Base-by-base conservation (phyloP, 2,888 invertebrate genomes). In the Dioctria linearis region DNA sequence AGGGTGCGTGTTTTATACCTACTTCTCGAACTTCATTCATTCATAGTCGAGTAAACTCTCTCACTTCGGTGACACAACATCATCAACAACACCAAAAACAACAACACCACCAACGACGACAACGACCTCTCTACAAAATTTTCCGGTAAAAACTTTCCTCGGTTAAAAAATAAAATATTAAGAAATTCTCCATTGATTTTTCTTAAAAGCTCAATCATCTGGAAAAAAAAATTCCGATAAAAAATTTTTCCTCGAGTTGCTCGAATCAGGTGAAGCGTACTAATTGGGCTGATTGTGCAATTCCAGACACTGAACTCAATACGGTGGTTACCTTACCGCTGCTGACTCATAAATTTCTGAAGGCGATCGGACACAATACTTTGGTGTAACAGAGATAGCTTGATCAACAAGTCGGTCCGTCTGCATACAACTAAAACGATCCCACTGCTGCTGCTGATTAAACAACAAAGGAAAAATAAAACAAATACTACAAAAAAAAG, bases 231-330 rank as follows among this genome's bases (percentile, higher is more conserved):
- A 75, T 75, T 75, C 61, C 75, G 59, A 13, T 59, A 42, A 59
- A 59, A 59, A 46, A 43, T 59, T 75, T 46, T 71, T 59, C 75
- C 75, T 59, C 43, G 75, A 75, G 59, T 46, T 11, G 13, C 59
- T 75, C 43, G 39, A 59, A 75, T 75, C 75, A 75, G 75, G 75
- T 75, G 75, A 59, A 75, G 25, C 75, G 59, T 42, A 59, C 61
- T 75, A 75, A 75, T 75, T 75, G 75, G 75, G 59, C 75, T 75
- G 75, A 75, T 75, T 75, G 75, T 75, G 75, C 61, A 75, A 75
- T 61, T 75, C 43, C 61, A 75, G 75, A 75, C 75, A 61, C 61
- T 75, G 75, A 75, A 75, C 75, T 59, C 75, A 59, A 75, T 43
- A 61, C 61, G 9, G 43, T 13, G 25, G 25, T 25, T 25, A 25